Base-by-base conservation (phyloP, 2,113 vertebrate species). In the Chloropsis hardwickii region DNA sequence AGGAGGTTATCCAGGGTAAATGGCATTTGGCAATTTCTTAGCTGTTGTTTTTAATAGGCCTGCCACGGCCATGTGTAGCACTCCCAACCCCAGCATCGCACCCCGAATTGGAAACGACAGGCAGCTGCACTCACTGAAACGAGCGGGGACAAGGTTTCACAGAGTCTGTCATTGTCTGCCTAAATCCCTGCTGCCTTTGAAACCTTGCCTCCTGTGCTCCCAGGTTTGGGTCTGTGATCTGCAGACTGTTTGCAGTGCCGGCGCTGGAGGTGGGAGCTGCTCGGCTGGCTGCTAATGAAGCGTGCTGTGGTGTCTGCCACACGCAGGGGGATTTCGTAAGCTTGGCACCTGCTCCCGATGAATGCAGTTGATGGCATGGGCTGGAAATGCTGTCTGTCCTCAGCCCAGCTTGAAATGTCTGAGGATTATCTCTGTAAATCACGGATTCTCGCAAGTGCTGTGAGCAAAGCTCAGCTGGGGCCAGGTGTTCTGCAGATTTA, bases 321-420 rank as follows among this genome's bases (percentile, higher is more conserved):
- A 78, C 86, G 88, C 94, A 66, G 74, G 61, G 95, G 93, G 72
- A 53, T 97, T 97, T 92, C 91, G 64, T 96, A 64, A 72, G 92
- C 93, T 28, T 72, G 91, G 94, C 93, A 95, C 93, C 90, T 85
- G 89, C 9, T 97, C 92, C 96, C 72, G 48, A 96, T 97, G 92
- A 95, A 93, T 95, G 90, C 93, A 91, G 85, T 62, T 93, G 96
- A 98, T 97, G 96, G 98, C 97, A 98, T 56, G 25, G 95, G 72
- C 94, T 96, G 60, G 71, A 96, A 95, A 92, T 74, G 44, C 33
- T 66, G 71, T 96, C 92, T 90, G 2, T 94, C 95, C 86, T 78
- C 82, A 86, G 90, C 93, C 45, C 94, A 84, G 84, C 80, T 93
- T 73, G 94, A 96, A 96, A 96, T 39, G 88, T 89, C 91, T 92